Evolutionary conservation across 2,888 invertebrate species (phyloP), one percentile per base, ranked within the genome.

Genomic region (Athetis lepigone): DNA sequence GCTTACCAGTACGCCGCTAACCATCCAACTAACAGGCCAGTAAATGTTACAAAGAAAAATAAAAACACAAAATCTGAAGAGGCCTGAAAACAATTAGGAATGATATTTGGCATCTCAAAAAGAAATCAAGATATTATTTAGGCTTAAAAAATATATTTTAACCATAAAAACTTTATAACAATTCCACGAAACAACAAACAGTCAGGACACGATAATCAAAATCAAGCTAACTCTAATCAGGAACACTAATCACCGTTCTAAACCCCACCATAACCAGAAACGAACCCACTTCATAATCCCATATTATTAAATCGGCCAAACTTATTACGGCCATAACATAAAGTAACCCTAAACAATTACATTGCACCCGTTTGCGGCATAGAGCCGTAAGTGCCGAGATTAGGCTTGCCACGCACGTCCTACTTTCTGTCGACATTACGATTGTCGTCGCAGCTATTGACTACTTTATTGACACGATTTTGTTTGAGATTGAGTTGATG

Each of bases 301-400:
- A 81, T 88, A 89, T 90, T 89, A 64, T 86, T 84, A 85, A 84
- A 82, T 72, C 71, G 79, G 46, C 60, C 66, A 52, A 81, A 81
- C 69, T 75, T 81, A 80, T 81, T 81, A 79, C 84, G 70, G 77
- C 79, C 79, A 79, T 89, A 86, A 85, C 87, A 85, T 89, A 86
- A 88, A 87, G 82, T 86, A 90, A 83, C 91, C 92, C 91, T 89
- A 92, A 93, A 93, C 93, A 93, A 93, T 93, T 92, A 93, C 90
- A 78, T 51, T 84, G 85, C 79, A 85, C 82, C 84, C 83, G 83
- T 65, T 58, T 51, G 81, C 84, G 84, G 86, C 88, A 90, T 90
- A 88, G 90, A 87, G 86, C 86, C 84, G 88, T 92, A 91, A 92
- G 92, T 90, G 91, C 58, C 87, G 76, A 79, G 88, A 88, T 90